A percentile compares a stretch with the other conserved stretches of the same genome.
phyloP scores from a whole-genome alignment of 2,113 vertebrate genomes.

The Tenrec ecaudatus region DNA sequence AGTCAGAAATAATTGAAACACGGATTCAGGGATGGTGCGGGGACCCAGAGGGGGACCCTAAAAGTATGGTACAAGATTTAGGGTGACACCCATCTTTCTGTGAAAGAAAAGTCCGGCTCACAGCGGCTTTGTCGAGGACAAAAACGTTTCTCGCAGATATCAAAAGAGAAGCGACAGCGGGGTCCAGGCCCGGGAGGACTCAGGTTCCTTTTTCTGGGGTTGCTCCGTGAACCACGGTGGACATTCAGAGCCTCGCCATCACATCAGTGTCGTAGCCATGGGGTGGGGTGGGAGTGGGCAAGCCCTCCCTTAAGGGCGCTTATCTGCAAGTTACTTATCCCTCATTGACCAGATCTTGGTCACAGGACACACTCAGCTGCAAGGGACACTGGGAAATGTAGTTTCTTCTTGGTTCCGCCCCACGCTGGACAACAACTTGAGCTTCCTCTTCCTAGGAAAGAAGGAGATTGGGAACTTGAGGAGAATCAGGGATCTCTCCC shows the following conservation, averaged over 20 bases:
- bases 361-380: neutral
- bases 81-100: neutral
- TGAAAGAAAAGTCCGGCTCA: neutral
- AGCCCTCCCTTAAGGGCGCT: neutral
- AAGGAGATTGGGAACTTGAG: neutral
- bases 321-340: neutral
- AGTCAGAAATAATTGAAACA: neutral
- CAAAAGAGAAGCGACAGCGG: neutral
- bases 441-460: neutral
- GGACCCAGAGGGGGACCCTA: neutral
- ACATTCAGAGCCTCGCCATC: neutral
- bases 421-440: neutral
- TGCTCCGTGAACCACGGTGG: neutral
- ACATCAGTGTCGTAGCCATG: neutral
- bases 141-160: neutral
- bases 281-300: neutral
- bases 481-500: neutral
- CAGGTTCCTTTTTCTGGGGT: neutral
- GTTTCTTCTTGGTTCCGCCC: neutral
- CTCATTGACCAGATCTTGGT: neutral
- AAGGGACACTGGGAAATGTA: slow-evolving; percentile 41
- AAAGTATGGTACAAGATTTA: neutral
- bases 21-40: neutral
- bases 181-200: too few species aligned
- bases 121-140: neutral